phyloP scores from a whole-genome alignment of 1,140 invertebrate species.

The Lasaia peninsularis region DNA sequence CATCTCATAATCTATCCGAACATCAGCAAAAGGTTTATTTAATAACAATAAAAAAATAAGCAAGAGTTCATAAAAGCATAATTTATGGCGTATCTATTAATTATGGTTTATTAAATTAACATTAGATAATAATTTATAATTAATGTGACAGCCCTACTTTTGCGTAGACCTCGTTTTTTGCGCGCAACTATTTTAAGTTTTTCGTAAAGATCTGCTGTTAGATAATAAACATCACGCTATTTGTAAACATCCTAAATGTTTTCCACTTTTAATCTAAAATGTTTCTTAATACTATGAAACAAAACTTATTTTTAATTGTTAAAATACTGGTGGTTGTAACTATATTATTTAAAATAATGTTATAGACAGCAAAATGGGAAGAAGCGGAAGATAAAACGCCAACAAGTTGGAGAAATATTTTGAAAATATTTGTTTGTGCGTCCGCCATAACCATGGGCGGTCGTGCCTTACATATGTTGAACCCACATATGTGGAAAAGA shows the following conservation, averaged over 20 bases:
- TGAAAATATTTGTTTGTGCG: slow-evolving; percentile 74
- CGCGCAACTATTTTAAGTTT: slow-evolving; percentile 67
- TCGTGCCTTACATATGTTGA: slow-evolving; percentile 19
- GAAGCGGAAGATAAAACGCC: slow-evolving; percentile 72
- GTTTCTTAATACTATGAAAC: neutral
- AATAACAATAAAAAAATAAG: neutral
- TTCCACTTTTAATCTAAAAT: slow-evolving; percentile 15
- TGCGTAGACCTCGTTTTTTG: slow-evolving; percentile 53
- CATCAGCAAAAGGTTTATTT: neutral
- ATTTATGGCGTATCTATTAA: slow-evolving; percentile 14
- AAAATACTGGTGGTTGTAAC: neutral
- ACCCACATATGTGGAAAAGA: slow-evolving; percentile 3
- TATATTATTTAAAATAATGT: slow-evolving; percentile 21
- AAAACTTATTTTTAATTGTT: neutral
- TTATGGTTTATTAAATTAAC: slow-evolving; percentile 31
- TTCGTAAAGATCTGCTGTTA: slow-evolving; percentile 68
- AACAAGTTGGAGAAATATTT: slow-evolving; percentile 76
- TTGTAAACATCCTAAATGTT: slow-evolving; percentile 23
- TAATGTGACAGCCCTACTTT: slow-evolving; percentile 55
- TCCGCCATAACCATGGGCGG: slow-evolving; percentile 45
- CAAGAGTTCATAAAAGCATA: slow-evolving; percentile 3
- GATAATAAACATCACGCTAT: slow-evolving; percentile 47
- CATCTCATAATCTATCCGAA: neutral
- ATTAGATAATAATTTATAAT: slow-evolving; percentile 51
- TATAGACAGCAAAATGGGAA: slow-evolving; percentile 69